These are phyloP conservation scores for Mormyrops attenuatus DNA, from an alignment of 2,797 vertebrate species.

Conservation along the genomic window DNA sequence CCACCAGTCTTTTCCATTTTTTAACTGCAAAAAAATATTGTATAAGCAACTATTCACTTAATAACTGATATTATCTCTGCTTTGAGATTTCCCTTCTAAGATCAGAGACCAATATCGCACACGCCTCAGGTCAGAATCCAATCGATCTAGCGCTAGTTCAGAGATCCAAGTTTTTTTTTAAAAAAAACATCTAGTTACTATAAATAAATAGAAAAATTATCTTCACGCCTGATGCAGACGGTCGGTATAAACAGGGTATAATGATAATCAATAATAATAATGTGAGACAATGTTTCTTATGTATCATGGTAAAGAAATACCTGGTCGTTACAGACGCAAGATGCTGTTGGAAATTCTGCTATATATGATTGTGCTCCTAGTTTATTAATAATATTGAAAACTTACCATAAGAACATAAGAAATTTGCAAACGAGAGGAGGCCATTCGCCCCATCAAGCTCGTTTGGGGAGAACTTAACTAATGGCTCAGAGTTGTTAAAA, in stretches of 20 bases:
- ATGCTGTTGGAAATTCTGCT: not conserved
- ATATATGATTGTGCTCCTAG: not conserved
- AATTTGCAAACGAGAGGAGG: too few relatives aligned
- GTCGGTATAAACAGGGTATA: not conserved
- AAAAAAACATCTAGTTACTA: not conserved
- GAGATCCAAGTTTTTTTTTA: not conserved
- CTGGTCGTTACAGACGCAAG: not conserved
- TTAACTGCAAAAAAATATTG: not conserved
- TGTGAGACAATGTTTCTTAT: not conserved
- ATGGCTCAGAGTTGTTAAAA: too few relatives aligned
- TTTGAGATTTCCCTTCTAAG: not conserved
- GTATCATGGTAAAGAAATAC: not conserved
- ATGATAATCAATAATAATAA: not conserved
- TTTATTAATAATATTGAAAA: not conserved
- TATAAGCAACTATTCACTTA: not conserved
- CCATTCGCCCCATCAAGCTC: too few relatives aligned
- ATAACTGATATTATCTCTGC: not conserved
- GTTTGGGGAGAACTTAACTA: too few relatives aligned
- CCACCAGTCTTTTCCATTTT: not conserved
- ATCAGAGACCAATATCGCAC: not conserved
- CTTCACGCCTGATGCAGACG: not conserved
- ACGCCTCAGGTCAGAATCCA: not conserved
- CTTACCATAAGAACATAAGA: not conserved
- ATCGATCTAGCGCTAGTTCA: not conserved
- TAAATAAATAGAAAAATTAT: not conserved